A percentile compares a stretch with the other conserved stretches of the same genome.
Conservation (phyloP, 2,888 invertebrate genomes). For the Mystacides longicornis region DNA sequence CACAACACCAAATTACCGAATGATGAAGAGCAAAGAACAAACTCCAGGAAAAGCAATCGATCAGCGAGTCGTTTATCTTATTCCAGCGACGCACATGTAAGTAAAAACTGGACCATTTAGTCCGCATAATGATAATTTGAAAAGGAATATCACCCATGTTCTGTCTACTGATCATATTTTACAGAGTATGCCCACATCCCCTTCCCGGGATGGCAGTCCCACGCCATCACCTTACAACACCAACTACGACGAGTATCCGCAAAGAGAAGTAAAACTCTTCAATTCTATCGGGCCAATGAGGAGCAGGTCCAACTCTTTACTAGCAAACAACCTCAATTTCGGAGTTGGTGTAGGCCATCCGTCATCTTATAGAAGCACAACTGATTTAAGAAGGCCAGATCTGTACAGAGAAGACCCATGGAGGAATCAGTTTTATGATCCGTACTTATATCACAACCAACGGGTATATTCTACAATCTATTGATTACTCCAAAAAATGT, state of each 20-base stretch:
- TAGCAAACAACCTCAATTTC: conserved; percentile 17
- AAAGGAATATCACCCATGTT: not conserved
- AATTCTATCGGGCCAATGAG: conserved; percentile 23
- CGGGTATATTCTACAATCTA: conserved; percentile 27
- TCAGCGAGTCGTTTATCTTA: conserved; percentile 60
- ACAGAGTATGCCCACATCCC: conserved; percentile 48
- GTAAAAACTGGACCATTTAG: too few relatives aligned
- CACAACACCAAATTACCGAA: conserved; percentile 27
- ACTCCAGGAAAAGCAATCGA: conserved; percentile 44
- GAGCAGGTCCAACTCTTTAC: conserved; percentile 25
- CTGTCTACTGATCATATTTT: conserved; percentile 18
- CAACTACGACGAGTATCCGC: conserved; percentile 18
- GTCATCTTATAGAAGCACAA: conserved; percentile 39
- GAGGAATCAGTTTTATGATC: conserved; percentile 21
- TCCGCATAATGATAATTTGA: too few relatives aligned
- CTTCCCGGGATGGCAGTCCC: conserved; percentile 44
- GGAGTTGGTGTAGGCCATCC: conserved; percentile 14
- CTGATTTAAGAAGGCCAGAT: conserved; percentile 41
- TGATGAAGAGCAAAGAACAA: conserved; percentile 25
- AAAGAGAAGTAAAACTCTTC: conserved; percentile 14
- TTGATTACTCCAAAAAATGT: not conserved
- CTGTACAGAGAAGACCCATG: conserved; percentile 28
- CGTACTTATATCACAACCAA: conserved; percentile 29
- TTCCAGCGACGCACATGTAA: conserved; percentile 59
- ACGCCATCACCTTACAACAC: conserved; percentile 42